Base-by-base conservation (phyloP, 1,140 invertebrate genomes). In the Stegodyphus dumicola region DNA sequence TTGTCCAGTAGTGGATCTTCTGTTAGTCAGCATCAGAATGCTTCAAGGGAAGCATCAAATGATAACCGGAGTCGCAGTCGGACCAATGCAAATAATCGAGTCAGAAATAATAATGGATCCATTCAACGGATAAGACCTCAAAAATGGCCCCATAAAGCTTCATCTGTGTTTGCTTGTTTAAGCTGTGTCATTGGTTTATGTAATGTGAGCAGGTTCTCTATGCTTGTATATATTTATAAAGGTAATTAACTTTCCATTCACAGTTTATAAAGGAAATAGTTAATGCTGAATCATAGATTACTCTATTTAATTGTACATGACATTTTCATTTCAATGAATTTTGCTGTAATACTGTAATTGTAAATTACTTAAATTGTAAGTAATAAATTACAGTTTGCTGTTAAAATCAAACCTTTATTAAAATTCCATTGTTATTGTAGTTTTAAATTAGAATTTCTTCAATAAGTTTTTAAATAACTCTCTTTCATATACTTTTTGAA, bases 141-240 rank as follows among this genome's bases (percentile, higher is more conserved):
- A 11, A 81, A 54, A 33, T 87, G 86, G 86, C 86, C 80, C 17
- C 86, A 87, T 76, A 78, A 84, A 48, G 78, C 77, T 13, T 87
- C 86, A 0, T 94, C 95, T 18, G 93, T 94, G 88, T 90, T 97
- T 80, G 95, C 96, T 9, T 94, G 94, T 88, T 92, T 97, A 4
- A 94, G 94, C 60, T 96, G 95, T 89, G 96, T 95, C 3, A 90
- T 97, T 76, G 96, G 96, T 51, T 93, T 97, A 51, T 96, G 95
- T 89, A 97, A 96, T 90, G 95, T 97, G 88, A 96, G 95, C 88
- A 93, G 96, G 88, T 97, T 97, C 91, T 94, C 95, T 86, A 94
- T 96, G 87, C 93, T 97, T 87, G 95, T 95, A 88, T 93, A 96
- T 87, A 94, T 96, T 89, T 97, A 96, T 91, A 96, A 96, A 91